Base-by-base conservation (phyloP, 2,888 invertebrate genomes). In the Lasioglossum marginatum region DNA sequence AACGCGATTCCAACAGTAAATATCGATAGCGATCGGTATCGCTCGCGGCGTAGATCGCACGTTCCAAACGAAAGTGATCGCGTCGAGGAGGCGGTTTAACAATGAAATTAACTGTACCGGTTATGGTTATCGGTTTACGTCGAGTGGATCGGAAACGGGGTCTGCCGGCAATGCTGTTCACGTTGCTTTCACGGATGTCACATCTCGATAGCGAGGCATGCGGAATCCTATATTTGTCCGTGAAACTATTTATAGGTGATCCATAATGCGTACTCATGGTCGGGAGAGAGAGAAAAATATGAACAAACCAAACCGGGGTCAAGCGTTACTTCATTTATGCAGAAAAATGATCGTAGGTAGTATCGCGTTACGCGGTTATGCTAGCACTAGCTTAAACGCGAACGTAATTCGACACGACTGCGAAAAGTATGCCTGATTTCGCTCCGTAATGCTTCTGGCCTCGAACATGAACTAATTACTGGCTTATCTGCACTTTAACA, bases 121-220 rank as follows among this genome's bases (percentile, higher is more conserved):
- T 87, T 87, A 83, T 63, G 70, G 45, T 71, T 75, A 43, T 79
- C 83, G 72, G 37, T 27, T 57, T 37, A 66, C 34, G 1, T 52
- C 34, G 77, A 40, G 45, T 12, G 43, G 79, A 81, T 79, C 77
- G 85, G 81, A 81, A 82, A 85, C 52, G 74, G 76, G 68, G 40
- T 34, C 52, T 45, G 48, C 48, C 66, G 75, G 40, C 77, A 66
- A 89, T 83, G 84, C 88, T 48, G 78, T 78, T 83, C 84, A 86
- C 88, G 91, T 89, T 83, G 87, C 85, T 81, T 78, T 81, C 79
- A 57, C 87, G 87, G 82, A 88, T 90, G 91, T 91, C 89, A 92
- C 87, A 91, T 89, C 85, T 87, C 85, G 80, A 68, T 74, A 77
- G 63, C 52, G 77, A 71, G 74, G 48, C 87, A 79, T 31, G 70